These are phyloP conservation scores for Muschampia staudingeri DNA, from an alignment of 2,888 invertebrate genomes.

Conservation along the genomic window DNA sequence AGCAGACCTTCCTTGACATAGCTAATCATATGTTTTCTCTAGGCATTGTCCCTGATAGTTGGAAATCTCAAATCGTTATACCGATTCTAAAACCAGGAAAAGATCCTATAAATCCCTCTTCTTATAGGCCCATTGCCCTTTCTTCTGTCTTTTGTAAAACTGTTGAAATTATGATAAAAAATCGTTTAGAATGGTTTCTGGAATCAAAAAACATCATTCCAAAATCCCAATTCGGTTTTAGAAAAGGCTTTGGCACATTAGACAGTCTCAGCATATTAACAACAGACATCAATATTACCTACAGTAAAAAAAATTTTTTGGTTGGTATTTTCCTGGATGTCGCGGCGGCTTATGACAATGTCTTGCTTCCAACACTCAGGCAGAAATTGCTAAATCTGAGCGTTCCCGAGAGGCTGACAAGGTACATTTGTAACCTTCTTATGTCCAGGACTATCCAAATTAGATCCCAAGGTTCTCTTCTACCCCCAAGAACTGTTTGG, in stretches of 20 bases:
- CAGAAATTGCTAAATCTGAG: slow-evolving; percentile 54
- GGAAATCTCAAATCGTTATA: slow-evolving; percentile 48
- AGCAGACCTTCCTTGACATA: neutral
- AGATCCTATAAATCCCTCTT: slow-evolving; percentile 23
- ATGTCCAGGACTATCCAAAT: slow-evolving; percentile 32
- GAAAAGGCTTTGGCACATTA: slow-evolving; percentile 50
- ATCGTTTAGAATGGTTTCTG: slow-evolving; percentile 57
- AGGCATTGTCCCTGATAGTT: slow-evolving; percentile 18
- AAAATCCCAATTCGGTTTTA: slow-evolving; percentile 59
- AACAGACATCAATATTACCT: slow-evolving; percentile 17
- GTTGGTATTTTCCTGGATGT: slow-evolving; percentile 45
- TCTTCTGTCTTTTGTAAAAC: slow-evolving; percentile 51
- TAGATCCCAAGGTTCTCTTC: no score
- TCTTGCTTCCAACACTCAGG: slow-evolving; percentile 22
- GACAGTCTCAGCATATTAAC: slow-evolving; percentile 46
- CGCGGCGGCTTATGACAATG: slow-evolving; percentile 46
- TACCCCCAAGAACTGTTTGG: slow-evolving; percentile 51
- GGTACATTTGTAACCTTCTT: slow-evolving; percentile 59
- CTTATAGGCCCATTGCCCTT: slow-evolving; percentile 53
- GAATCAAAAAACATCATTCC: slow-evolving; percentile 47
- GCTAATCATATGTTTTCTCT: neutral
- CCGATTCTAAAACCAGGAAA: slow-evolving; percentile 48
- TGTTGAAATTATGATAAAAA: slow-evolving; percentile 57
- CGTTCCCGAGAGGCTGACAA: slow-evolving; percentile 61
- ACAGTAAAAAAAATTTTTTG: no score